Evolutionary conservation across 2,888 invertebrate genomes (phyloP).

Genomic region (Eupithecia tripunctaria): DNA sequence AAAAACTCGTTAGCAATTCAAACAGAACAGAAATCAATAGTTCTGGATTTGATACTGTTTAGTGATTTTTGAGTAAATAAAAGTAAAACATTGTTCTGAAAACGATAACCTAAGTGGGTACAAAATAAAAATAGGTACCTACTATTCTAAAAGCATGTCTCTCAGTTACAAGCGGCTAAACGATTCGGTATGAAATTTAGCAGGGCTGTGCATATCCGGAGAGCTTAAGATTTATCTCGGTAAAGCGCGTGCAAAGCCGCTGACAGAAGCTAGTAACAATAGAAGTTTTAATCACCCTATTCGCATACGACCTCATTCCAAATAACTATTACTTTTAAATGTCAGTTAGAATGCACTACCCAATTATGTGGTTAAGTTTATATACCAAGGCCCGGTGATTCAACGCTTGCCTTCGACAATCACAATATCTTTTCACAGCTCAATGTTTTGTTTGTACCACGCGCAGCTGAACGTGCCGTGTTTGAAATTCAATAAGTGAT

Average conservation of each 20-base stretch:
- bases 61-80: background rate
- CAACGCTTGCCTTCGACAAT: conserved; percentile 32
- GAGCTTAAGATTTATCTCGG: background rate
- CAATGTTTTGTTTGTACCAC: conserved; percentile 43
- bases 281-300: background rate
- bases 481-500: conserved; percentile 37
- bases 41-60: background rate
- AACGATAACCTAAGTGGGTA: no score
- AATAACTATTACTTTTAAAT: conserved; percentile 5
- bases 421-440: conserved; percentile 26
- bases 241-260: background rate
- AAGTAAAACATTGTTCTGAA: background rate
- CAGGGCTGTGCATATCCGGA: background rate
- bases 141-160: background rate
- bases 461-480: conserved; percentile 39
- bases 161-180: background rate
- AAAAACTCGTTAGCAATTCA: background rate
- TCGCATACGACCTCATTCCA: conserved; percentile 1
- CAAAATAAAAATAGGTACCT: no score
- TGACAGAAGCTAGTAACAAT: background rate
- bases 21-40: background rate
- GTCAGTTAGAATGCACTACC: background rate
- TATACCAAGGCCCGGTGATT: conserved; percentile 17
- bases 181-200: background rate
- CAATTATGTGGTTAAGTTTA: background rate